phyloP scores from a whole-genome alignment of 2,888 invertebrate species.

The Drosophila colorata region DNA sequence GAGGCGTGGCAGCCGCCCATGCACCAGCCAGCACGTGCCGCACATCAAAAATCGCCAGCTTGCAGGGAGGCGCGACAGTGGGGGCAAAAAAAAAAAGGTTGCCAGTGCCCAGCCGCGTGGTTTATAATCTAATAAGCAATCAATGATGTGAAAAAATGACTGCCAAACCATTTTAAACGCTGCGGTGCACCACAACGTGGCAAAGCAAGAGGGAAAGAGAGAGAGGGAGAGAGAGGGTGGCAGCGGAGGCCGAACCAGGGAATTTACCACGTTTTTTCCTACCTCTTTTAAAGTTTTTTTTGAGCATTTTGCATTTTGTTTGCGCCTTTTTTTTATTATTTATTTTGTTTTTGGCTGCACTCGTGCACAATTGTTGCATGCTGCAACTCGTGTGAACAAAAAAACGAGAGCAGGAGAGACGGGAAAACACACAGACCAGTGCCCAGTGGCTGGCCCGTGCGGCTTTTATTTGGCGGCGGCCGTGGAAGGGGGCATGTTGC shows the following conservation, averaged over 20 bases:
- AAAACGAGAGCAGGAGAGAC: slow-evolving; percentile 24
- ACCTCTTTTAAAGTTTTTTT: slow-evolving; percentile 16
- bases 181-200: slow-evolving; percentile 69
- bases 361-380: slow-evolving; percentile 74
- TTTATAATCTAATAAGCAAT: slow-evolving; percentile 82
- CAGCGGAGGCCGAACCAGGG: slow-evolving; percentile 6
- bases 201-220: background rate
- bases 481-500: slow-evolving; percentile 12
- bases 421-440: slow-evolving; percentile 30
- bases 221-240: too few relatives aligned
- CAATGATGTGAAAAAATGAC: slow-evolving; percentile 82
- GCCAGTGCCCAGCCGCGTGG: slow-evolving; percentile 59
- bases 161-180: slow-evolving; percentile 78
- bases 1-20: slow-evolving; percentile 30
- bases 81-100: slow-evolving; percentile 23
- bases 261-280: slow-evolving; percentile 26
- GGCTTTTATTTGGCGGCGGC: slow-evolving; percentile 10
- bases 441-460: slow-evolving; percentile 20
- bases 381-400: slow-evolving; percentile 33
- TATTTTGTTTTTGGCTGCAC: slow-evolving; percentile 38
- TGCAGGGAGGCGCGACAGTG: background rate
- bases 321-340: slow-evolving; percentile 27
- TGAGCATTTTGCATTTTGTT: slow-evolving; percentile 48
- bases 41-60: slow-evolving; percentile 36
- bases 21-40: slow-evolving; percentile 63